Conservation (phyloP, 2,113 vertebrate species). For the Erythrocercus mccallii region DNA sequence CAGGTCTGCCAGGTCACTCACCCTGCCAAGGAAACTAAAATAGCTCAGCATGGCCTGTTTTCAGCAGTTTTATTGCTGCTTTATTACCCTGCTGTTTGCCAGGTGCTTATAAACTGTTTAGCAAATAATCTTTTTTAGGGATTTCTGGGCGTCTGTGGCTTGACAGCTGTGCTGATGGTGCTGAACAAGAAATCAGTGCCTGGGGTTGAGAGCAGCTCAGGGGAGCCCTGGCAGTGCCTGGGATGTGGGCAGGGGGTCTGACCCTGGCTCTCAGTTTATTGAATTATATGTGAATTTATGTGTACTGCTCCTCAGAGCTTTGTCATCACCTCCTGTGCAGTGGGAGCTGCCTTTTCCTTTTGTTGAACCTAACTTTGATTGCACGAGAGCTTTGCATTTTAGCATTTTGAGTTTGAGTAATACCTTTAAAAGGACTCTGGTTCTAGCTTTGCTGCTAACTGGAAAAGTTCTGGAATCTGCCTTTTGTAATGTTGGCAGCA, state of each 20-base stretch:
- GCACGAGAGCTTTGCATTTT: neutral
- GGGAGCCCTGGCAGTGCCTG: neutral
- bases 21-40: neutral
- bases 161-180: neutral
- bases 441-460: neutral
- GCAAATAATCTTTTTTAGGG: neutral
- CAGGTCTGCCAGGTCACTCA: neutral
- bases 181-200: neutral
- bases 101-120: neutral
- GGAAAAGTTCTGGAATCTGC: neutral
- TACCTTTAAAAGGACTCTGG: rapidly evolving
- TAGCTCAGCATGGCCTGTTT: neutral
- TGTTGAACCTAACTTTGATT: neutral
- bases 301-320: neutral
- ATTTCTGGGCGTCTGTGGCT: neutral
- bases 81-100: neutral
- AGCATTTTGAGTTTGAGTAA: neutral
- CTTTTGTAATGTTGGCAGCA: neutral
- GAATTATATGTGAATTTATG: neutral
- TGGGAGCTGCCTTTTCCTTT: neutral
- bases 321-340: rapidly evolving
- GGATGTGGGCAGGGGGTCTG: neutral
- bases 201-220: neutral
- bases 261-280: neutral
- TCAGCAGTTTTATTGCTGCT: neutral